These are phyloP conservation scores for Athalia circularis DNA, from an alignment of 2,888 invertebrate genomes.

Conservation along the genomic window DNA sequence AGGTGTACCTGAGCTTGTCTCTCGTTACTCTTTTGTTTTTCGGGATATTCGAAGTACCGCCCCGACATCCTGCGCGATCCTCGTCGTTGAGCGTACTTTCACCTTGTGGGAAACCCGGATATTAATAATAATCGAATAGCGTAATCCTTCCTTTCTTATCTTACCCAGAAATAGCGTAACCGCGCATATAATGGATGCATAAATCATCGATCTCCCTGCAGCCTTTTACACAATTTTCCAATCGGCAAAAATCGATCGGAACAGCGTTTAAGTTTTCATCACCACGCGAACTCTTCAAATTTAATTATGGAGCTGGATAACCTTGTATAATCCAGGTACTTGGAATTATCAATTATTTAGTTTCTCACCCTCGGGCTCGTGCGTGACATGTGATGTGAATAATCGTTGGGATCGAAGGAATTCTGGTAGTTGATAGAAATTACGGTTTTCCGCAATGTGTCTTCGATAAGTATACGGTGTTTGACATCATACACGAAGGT, in stretches of 20 bases:
- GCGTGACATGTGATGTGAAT: neutral
- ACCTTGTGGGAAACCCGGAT: conserved; percentile 10
- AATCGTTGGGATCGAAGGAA: neutral
- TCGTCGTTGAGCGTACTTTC: conserved; percentile 15
- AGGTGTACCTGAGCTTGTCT: neutral
- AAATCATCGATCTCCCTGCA: neutral
- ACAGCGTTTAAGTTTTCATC: too few species aligned
- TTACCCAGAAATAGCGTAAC: neutral
- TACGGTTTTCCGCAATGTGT: conserved; percentile 12
- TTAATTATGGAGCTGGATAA: too few species aligned
- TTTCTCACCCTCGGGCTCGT: neutral
- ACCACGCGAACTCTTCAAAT: too few species aligned
- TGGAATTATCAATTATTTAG: neutral
- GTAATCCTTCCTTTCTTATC: neutral
- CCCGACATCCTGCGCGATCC: neutral
- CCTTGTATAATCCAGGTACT: too few species aligned
- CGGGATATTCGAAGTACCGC: conserved; percentile 1
- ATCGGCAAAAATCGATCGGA: too few species aligned
- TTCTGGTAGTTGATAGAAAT: conserved; percentile 20
- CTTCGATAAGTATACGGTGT: conserved; percentile 8
- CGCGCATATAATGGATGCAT: neutral
- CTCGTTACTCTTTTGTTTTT: conserved; percentile 8
- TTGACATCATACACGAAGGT: conserved; percentile 6
- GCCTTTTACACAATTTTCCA: neutral
- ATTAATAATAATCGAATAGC: neutral